These are phyloP conservation scores for Galeopsomyia nigrocyanea DNA, from an alignment of 2,888 invertebrate genomes.

Conservation along the genomic window DNA sequence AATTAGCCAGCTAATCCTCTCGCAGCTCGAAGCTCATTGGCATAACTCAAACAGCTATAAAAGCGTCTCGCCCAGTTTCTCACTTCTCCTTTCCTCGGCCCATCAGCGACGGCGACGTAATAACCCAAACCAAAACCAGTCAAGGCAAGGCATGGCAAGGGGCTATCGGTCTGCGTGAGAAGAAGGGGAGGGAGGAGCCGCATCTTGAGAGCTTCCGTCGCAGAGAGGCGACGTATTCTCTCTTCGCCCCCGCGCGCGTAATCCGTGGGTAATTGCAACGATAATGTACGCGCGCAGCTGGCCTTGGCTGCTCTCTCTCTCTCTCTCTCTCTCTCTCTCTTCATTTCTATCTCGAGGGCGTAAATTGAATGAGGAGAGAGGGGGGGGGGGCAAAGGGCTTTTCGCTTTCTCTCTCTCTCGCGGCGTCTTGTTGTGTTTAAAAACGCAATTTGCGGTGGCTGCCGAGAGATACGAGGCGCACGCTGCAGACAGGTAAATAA, in stretches of 20 bases:
- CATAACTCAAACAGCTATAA: too few species aligned
- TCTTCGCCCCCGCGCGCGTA: background rate
- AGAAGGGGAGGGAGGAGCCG: too few species aligned
- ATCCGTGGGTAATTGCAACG: conserved; percentile 41
- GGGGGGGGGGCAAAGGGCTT: conserved; percentile 45
- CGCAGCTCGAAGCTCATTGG: too few species aligned
- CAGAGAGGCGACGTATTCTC: background rate
- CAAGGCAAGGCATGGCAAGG: too few species aligned
- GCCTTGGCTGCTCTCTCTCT: background rate
- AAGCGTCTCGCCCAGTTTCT: background rate
- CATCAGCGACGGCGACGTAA: background rate
- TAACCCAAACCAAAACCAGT: too few species aligned
- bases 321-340: conserved; percentile 8
- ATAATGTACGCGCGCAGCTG: conserved; percentile 43
- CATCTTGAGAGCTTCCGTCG: too few species aligned
- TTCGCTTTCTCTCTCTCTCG: conserved; percentile 43
- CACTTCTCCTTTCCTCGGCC: background rate
- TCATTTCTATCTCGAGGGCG: conserved; percentile 12
- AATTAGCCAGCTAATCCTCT: too few species aligned
- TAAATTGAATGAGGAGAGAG: too few species aligned
- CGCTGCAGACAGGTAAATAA: conserved; percentile 27
- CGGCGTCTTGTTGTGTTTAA: conserved; percentile 67
- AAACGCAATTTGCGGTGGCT: conserved; percentile 67
- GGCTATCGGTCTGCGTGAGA: too few species aligned
- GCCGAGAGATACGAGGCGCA: background rate